phyloP scores from a whole-genome alignment of 2,888 invertebrate genomes.

The Boloria euphrosyne region DNA sequence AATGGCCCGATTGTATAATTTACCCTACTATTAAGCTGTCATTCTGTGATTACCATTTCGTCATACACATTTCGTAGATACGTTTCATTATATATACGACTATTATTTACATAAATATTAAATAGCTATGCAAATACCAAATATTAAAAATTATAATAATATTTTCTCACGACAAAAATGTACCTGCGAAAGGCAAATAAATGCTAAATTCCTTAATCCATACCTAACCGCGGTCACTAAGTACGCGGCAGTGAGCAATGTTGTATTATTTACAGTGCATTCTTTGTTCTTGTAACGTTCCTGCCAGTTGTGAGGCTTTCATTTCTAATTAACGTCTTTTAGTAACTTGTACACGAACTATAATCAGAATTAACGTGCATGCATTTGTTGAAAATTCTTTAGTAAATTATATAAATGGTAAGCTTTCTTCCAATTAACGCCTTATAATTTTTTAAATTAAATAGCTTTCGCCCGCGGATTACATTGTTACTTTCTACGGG shows the following conservation, averaged over 20 bases:
- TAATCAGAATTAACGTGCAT: slow-evolving; percentile 31
- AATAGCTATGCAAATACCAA: too few relatives aligned
- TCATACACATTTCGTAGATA: background rate
- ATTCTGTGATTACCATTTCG: slow-evolving; percentile 26
- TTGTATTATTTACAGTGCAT: slow-evolving; percentile 27
- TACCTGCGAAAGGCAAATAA: background rate
- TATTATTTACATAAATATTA: too few relatives aligned
- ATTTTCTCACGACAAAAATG: background rate
- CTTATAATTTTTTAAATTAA: too few relatives aligned
- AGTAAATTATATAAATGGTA: background rate
- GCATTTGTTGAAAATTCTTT: slow-evolving; percentile 20
- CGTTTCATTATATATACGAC: too few relatives aligned
- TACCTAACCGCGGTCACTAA: background rate
- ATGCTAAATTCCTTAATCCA: slow-evolving; percentile 9
- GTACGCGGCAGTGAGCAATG: background rate
- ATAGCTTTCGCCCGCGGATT: too few relatives aligned
- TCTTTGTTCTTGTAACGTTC: slow-evolving; percentile 37
- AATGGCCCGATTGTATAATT: slow-evolving; percentile 13
- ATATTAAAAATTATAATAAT: too few relatives aligned
- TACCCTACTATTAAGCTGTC: slow-evolving; percentile 31
- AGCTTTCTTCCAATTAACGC: slow-evolving; percentile 7
- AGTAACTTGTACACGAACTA: slow-evolving; percentile 28
- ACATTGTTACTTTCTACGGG: too few relatives aligned
- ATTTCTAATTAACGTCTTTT: slow-evolving; percentile 36
- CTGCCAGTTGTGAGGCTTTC: slow-evolving; percentile 34